Base-by-base conservation (phyloP, 2,113 vertebrate species). In the Strigops habroptila region DNA sequence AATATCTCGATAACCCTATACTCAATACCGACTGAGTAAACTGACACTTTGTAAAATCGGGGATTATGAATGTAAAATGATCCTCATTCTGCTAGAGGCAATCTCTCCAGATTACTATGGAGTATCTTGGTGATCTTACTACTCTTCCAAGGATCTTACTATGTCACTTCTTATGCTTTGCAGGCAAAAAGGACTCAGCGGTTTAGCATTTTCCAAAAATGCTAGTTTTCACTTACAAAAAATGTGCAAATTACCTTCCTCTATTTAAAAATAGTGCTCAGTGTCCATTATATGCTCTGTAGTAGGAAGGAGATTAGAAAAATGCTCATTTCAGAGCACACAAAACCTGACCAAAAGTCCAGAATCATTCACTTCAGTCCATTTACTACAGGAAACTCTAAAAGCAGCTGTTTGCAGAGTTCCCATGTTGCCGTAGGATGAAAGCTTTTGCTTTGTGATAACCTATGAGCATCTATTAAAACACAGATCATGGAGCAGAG, bases 391-490 rank as follows among this genome's bases (percentile, higher is more conserved):
- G 52, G 7, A 27, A 79, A 69, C 12, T 35, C 31, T 18, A 48
- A 64, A 78, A 86, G n/a, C 85, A 94, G 53, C 31, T 67, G 8
- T 77, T 91, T 46, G 48, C 25, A 18, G 25, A 24, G 48, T 27
- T 68, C 51, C 22, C 0, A 0, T 3, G 3, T 51, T 88, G 88
- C 63, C 67, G 49, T 49, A 46, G 65, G 82, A 55, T 6, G 12
- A 59, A 57, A 90, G 51, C 78, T 87, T 94, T 69, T 91, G 37
- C 31, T 88, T 41, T 21, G n/a, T 93, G 80, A 8, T 43, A 86
- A 75, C 65, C 69, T 84, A 10, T 31, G 78, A 41, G 12, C 39
- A 52, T 18, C 83, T 28, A 39, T 86, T 74, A 62, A 59, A 85
- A 64, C 41, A 39, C 16, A 62, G 73, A 52, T 14, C 59, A 48